Evolutionary conservation across 2,113 vertebrate genomes (phyloP).

Genomic region (Microtus montanus): DNA sequence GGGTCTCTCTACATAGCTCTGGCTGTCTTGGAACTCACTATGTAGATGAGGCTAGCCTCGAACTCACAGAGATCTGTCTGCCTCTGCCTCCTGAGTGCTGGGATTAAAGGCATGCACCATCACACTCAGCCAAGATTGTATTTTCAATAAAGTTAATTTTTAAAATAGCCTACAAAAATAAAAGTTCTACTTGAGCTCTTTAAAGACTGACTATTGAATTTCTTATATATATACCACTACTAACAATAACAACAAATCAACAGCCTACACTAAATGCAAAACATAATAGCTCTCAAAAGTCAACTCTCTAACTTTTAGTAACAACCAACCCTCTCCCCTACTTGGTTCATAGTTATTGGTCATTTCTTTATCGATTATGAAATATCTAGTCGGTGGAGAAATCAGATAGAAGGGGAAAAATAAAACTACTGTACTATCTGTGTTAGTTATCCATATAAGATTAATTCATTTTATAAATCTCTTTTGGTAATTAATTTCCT

Average conservation of each 20-base stretch:
- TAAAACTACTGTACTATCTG: constrained; percentile 15
- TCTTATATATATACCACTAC: background rate
- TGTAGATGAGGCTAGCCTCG: background rate
- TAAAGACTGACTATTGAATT: constrained; percentile 38
- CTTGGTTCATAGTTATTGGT: background rate
- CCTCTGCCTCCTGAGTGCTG: background rate
- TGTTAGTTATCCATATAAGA: constrained; percentile 39
- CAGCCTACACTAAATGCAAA: constrained; percentile 24
- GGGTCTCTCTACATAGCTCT: background rate
- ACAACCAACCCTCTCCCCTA: background rate
- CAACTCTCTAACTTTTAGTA: constrained; percentile 4
- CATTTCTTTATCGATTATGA: constrained; percentile 40
- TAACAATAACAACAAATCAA: constrained; percentile 23
- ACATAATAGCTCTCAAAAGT: constrained; percentile 8
- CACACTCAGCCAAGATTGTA: background rate
- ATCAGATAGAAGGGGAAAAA: background rate
- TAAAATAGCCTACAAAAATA: constrained; percentile 50
- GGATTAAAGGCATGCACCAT: background rate
- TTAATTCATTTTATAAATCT: constrained; percentile 47
- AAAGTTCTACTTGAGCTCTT: constrained; percentile 46
- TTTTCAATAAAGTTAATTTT: constrained; percentile 47
- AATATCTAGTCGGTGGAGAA: constrained; percentile 20
- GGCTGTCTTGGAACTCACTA: background rate
- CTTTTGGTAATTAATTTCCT: constrained; percentile 46
- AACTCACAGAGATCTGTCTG: background rate